Evolutionary conservation across 2,888 invertebrate species (phyloP), one percentile per base, ranked within the genome.

Genomic region (Artemia sinica): DNA sequence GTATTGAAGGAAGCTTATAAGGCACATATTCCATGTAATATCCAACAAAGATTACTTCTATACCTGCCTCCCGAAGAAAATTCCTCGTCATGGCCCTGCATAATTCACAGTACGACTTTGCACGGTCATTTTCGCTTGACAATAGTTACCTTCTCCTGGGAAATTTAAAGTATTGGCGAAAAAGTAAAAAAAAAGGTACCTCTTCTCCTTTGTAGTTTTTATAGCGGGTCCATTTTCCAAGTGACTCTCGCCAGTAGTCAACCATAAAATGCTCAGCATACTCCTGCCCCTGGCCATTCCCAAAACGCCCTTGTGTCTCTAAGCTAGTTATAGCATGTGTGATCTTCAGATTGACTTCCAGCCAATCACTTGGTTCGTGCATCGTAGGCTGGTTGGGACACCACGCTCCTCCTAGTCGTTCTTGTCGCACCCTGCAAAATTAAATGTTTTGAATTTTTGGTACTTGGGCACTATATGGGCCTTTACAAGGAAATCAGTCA

Each of bases 371-470:
- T 4, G 86, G 82, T 74, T 87, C 87, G n/a, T 85, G 84, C 48
- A 87, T 87, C 75, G 89, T 86, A 77, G 86, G 86, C 68, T 84
- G 82, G 78, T 85, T 85, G 12, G 94, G 93, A 80, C 94, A 94
- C 94, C 93, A 94, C 0, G 93, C 93, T 66, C 93, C 93, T 13
- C 91, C 90, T 75, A 86, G 84, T 73, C 83, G 82, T 76, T 93
- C 92, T 74, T 85, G 85, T 73, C 87, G 85, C 73, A 92, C 81
- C 77, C 93, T 93, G 83, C 28, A 80, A 72, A 68, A 50, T 41
- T 41, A 41, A 41, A 2, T 41, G 41, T 41, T 41, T 41, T 41
- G 41, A 41, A 41, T 28, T 28, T 28, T 28, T 28, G 4, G n/a
- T n/a, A n/a, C n/a, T n/a, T n/a, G n/a, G n/a, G n/a, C n/a, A n/a